These are phyloP conservation scores for Drosophila recens DNA, from an alignment of 2,888 invertebrate genomes.

Conservation along the genomic window DNA sequence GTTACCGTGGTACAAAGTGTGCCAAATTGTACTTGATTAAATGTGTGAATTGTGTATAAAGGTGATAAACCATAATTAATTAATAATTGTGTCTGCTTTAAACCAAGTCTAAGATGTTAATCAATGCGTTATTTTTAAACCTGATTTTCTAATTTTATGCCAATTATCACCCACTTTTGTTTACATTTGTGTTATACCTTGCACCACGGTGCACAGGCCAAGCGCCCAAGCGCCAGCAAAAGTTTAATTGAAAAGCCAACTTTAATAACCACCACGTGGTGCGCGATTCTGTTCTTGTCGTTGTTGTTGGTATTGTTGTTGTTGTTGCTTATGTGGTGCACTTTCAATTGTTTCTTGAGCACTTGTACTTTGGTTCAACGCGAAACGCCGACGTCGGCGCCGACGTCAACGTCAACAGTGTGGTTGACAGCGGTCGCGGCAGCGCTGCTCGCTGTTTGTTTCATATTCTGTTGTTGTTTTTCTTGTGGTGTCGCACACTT, in stretches of 20 bases:
- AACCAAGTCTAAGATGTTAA: neutral
- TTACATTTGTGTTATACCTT: neutral
- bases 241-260: conserved; percentile 75
- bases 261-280: conserved; percentile 78
- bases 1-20: conserved; percentile 45
- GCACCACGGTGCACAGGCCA: conserved; percentile 47
- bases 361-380: conserved; percentile 57
- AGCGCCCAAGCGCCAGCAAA: conserved; percentile 51
- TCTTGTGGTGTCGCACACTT: conserved; percentile 24
- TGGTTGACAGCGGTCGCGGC: conserved; percentile 1
- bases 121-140: neutral
- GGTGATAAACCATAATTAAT: neutral
- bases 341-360: conserved; percentile 68
- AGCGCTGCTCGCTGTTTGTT: neutral
- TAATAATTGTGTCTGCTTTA: neutral
- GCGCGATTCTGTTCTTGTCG: conserved; percentile 30
- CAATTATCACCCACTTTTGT: neutral
- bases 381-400: conserved; percentile 28
- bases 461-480: conserved; percentile 13
- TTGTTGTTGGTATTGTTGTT: conserved; percentile 17
- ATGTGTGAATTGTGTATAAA: conserved; percentile 19
- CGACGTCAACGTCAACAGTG: conserved; percentile 3
- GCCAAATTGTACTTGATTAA: neutral
- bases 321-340: conserved; percentile 46
- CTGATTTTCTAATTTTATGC: neutral